Conservation (phyloP, 2,797 vertebrate species). For the Micrastur ruficollis region DNA sequence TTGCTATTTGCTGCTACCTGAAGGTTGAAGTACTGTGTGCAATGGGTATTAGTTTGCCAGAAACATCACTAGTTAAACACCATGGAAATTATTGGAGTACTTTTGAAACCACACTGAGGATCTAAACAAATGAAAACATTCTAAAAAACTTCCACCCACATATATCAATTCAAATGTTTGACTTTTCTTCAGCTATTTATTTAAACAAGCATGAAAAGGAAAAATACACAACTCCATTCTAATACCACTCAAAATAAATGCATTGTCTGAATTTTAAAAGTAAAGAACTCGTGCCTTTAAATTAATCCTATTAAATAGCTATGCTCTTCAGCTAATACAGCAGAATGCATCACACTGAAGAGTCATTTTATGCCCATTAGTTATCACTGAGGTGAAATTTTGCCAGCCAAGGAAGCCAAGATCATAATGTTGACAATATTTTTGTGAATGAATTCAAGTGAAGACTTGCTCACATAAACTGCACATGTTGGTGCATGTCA, state of each 20-base stretch:
- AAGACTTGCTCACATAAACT: background rate
- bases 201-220: background rate
- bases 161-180: background rate
- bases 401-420: background rate
- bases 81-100: background rate
- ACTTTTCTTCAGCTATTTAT: background rate
- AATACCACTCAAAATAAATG: background rate
- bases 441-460: background rate
- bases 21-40: background rate
- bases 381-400: background rate
- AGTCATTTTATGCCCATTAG: rapidly evolving
- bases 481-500: background rate
- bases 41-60: background rate
- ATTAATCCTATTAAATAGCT: background rate
- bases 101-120: constrained; percentile 8
- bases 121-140: background rate
- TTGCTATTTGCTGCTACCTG: background rate
- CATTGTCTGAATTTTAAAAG: background rate
- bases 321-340: background rate
- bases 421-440: background rate
- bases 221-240: background rate
- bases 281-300: background rate
- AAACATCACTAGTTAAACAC: background rate
- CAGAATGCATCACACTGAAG: background rate
- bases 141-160: background rate